Evolutionary conservation across 2,113 vertebrate species (phyloP), one percentile per base, ranked within the genome.

Genomic region (Amblyopsis rosae): DNA sequence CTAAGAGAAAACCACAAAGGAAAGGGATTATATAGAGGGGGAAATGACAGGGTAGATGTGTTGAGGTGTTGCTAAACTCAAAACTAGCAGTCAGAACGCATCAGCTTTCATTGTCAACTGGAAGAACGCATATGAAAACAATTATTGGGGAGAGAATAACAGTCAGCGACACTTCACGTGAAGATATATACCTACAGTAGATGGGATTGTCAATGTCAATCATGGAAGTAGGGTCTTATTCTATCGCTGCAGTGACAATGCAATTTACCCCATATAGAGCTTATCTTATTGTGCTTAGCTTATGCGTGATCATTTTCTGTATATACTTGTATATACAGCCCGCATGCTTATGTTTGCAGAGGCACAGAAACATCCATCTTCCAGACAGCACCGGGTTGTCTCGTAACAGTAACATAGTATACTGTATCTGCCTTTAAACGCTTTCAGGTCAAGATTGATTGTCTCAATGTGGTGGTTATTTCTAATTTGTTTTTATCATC

Each of bases 1-100:
- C 97, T 99, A 88, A 0, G 26, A 67, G 33, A 13, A 64, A 59
- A 55, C 47, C 54, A 64, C 59, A 67, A 45, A 49, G 67, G 35
- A 8, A 55, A 68, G 55, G 19, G 11, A 70, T 61, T 68, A 78
- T 66, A 73, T 58, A 12, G 17, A 41, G 49, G 41, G 41, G 16
- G 65, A 69, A 70, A 55, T 12, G n/a, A 35, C 46, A 41, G 33
- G n/a, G 62, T 62, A 58, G 67, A 70, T 71, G 0, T 13, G 4
- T 66, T 46, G 35, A 60, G 61, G 10, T 6, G 32, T 65, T 41
- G 45, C 9, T 60, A 62, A 59, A 12, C 46, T 47, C 11, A 46
- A 66, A 77, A 77, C 49, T 70, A 73, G 17, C n/a, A 70, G 59
- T 71, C 26, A 12, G 46, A 41, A 50, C 5, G 13, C 73, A 35